A percentile compares a stretch with the other conserved stretches of the same genome.
phyloP scores from a whole-genome alignment of 1,140 invertebrate species.

The Epicauta chinensis region DNA sequence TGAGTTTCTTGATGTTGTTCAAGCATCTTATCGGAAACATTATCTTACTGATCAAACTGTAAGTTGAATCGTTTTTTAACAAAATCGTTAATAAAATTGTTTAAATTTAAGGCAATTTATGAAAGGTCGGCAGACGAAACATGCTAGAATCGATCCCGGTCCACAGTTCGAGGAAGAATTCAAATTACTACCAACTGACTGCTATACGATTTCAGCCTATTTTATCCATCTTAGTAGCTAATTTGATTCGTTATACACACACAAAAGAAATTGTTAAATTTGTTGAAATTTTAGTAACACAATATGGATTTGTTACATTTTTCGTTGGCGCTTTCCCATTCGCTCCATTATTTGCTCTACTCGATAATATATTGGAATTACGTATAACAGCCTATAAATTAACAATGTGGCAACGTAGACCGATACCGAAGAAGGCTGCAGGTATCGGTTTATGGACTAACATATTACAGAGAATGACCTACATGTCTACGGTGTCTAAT shows the following conservation, averaged over 20 bases:
- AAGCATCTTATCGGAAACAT: slow-evolving; percentile 17
- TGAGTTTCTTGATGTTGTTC: slow-evolving; percentile 25
- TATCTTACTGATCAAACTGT: slow-evolving; percentile 11
- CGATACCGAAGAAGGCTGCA: slow-evolving; percentile 60
- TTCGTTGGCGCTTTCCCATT: slow-evolving; percentile 78
- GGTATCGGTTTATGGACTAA: slow-evolving; percentile 48
- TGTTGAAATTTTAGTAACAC: slow-evolving; percentile 55
- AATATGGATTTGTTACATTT: slow-evolving; percentile 80
- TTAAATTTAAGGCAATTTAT: too few relatives aligned
- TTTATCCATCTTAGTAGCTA: slow-evolving; percentile 30
- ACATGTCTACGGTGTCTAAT: background rate
- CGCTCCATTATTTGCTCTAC: slow-evolving; percentile 69
- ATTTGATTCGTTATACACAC: background rate
- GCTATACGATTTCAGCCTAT: slow-evolving; percentile 23
- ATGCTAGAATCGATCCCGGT: too few relatives aligned
- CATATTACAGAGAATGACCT: background rate
- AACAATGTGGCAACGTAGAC: slow-evolving; percentile 60
- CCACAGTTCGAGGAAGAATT: too few relatives aligned
- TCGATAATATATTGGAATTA: slow-evolving; percentile 77
- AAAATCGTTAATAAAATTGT: too few relatives aligned
- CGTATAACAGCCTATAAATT: slow-evolving; percentile 73
- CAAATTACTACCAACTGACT: slow-evolving; percentile 11
- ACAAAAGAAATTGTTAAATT: background rate
- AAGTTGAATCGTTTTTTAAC: too few relatives aligned
- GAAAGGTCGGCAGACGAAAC: too few relatives aligned